Evolutionary conservation across 2,888 invertebrate genomes (phyloP), one percentile per base, ranked within the genome.

Genomic region (Autographa pulchrina): DNA sequence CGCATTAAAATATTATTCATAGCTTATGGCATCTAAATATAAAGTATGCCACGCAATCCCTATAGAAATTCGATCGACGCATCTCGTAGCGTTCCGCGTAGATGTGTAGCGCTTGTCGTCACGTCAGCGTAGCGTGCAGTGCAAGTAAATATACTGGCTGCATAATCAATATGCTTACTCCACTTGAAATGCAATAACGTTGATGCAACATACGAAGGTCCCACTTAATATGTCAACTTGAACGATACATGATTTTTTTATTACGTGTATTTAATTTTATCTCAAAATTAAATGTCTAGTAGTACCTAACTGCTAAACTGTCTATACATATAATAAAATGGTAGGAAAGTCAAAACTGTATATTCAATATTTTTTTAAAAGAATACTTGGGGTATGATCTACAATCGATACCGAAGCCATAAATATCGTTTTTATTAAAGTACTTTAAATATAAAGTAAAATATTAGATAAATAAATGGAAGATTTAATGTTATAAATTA

Each of bases 101-200:
- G 78, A 35, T 54, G 56, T 38, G 68, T 41, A 71, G 61, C 60
- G 66, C 62, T 67, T 75, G 68, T 62, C 77, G 80, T 80, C 80
- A 81, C 75, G 78, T 78, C 71, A 80, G 35, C 59, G 69, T 76
- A 70, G 56, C 77, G 78, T 77, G 78, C 68, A 80, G 65, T 74
- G 78, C 68, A 72, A 71, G 75, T 80, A 62, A 79, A 79, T 79
- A 78, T 75, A 70, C 65, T 69, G 70, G 69, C 67, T 72, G 72
- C 78, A 78, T 80, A 78, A 78, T 80, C 81, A 75, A 80, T 69
- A 71, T 72, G 52, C 56, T 68, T 68, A 64, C 67, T 68, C 62
- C 58, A 73, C 69, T 74, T 74, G 62, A 74, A 69, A 74, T 71
- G 64, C 73, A 76, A 79, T 79, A 65, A 69, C 58, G 25, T 70